Conservation (phyloP, 2,113 vertebrate species). For the Hippocampus comes region DNA sequence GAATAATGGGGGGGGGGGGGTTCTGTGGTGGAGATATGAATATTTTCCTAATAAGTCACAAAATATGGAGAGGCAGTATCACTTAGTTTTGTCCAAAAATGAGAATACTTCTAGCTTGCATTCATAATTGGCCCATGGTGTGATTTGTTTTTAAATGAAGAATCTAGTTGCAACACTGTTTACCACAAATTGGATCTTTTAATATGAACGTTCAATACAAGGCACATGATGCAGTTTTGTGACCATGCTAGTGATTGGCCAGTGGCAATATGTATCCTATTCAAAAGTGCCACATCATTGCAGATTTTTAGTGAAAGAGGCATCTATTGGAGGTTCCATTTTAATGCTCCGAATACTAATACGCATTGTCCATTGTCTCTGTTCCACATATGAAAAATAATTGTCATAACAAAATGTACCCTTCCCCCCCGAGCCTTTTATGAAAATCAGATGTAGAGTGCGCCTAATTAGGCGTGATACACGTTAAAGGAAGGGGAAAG, state of each 20-base stretch:
- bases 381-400: slow-evolving; percentile 70
- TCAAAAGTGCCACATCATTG: slow-evolving; percentile 28
- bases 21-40: slow-evolving; percentile 20
- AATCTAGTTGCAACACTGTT: slow-evolving; percentile 22
- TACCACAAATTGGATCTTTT: slow-evolving; percentile 31
- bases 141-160: slow-evolving; percentile 13
- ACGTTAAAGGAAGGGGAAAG: slow-evolving; percentile 73
- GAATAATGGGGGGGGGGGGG: slow-evolving; percentile 49
- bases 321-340: slow-evolving; percentile 50
- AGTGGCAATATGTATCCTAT: neutral
- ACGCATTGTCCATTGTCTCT: slow-evolving; percentile 66
- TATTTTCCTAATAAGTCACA: neutral
- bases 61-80: neutral
- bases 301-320: slow-evolving; percentile 44
- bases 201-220: neutral
- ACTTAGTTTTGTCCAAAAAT: neutral
- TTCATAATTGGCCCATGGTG: neutral
- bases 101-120: neutral
- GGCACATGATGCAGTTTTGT: neutral
- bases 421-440: slow-evolving; percentile 65
- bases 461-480: slow-evolving; percentile 79
- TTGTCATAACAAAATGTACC: slow-evolving; percentile 62
- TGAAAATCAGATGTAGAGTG: slow-evolving; percentile 74
- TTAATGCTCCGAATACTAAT: slow-evolving; percentile 60
- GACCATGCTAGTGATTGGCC: neutral